Percentiles rank a stretch among this genome's conserved stretches.
These are phyloP conservation scores for Scortum barcoo DNA, from an alignment of 2,113 vertebrate species.

Conservation along the genomic window DNA sequence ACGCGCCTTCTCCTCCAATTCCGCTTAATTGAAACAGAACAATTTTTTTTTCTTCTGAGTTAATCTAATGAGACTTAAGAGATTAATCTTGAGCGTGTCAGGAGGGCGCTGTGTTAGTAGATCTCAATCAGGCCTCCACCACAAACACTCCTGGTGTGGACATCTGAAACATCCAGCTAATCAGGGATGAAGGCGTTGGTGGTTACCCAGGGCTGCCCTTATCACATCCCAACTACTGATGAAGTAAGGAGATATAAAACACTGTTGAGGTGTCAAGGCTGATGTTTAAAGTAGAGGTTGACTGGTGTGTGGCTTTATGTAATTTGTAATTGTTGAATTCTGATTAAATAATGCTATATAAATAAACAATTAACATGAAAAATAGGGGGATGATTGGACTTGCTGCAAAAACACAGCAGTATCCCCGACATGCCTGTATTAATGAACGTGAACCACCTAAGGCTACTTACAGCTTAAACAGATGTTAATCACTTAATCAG, in stretches of 20 bases:
- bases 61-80: conserved; percentile 68
- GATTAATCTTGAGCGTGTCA: conserved; percentile 65
- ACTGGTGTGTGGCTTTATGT: not conserved
- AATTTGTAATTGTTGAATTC: not conserved
- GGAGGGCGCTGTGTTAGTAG: conserved; percentile 35
- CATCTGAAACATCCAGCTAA: conserved; percentile 52
- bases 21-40: conserved; percentile 61
- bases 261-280: not conserved
- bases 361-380: not conserved
- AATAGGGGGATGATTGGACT: not conserved
- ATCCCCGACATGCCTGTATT: conserved; percentile 39
- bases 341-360: not conserved
- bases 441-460: conserved; percentile 61
- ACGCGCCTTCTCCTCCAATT: conserved; percentile 13
- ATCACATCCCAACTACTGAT: conserved; percentile 8
- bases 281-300: not conserved
- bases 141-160: conserved; percentile 44
- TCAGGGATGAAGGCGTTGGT: conserved; percentile 19
- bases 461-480: conserved; percentile 72
- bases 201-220: conserved; percentile 18
- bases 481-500: conserved; percentile 81
- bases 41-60: conserved; percentile 23
- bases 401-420: conserved; percentile 5
- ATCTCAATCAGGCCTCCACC: conserved; percentile 61
- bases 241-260: conserved; percentile 5